Base-by-base conservation (phyloP, 2,888 invertebrate species). In the Bhutanitis thaidina region DNA sequence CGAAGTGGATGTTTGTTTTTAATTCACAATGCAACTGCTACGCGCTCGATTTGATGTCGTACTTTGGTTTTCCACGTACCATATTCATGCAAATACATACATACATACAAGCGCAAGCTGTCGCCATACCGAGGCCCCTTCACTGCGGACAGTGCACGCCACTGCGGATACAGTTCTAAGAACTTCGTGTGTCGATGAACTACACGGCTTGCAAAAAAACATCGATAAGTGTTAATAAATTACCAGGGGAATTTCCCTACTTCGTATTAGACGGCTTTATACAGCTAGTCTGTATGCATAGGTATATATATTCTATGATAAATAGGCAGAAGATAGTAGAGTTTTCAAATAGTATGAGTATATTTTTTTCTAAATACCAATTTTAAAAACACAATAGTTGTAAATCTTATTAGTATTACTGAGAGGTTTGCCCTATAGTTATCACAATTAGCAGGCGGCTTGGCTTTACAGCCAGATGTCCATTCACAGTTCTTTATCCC, bases 111-210 rank as follows among this genome's bases (percentile, higher is more conserved):
- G 66, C 58, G 58, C 56, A 58, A 50, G 58, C 41, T 58, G 60
- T 69, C 62, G 62, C 60, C 72, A 69, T 59, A 66, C 67, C 67
- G 69, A 61, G 65, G 62, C 62, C 70, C 30, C 5, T 72, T 77
- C 71, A 74, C 61, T 43, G 58, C 61, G 65, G 69, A 69, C 73
- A 69, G 58, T 53, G 68, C 74, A 76, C 77, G 77, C 74, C 64
- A 77, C 50, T 75, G 75, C 71, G 64, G 68, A 44, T 62, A 40
- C 59, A 56, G 50, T 81, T 80, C 80, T 67, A 20, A 61, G 79
- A 82, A 83, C 43, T 56, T 29, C 43, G 45, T 35, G 60, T 65
- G 80, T 77, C 81, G 65, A 69, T 70, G 74, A 73, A 73, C 75
- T 60, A 57, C 55, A 55, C 53, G 56, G 57, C 56, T 49, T 46